A percentile compares a stretch with the other conserved stretches of the same genome.
phyloP scores from a whole-genome alignment of 2,113 vertebrate species.

The Phainopepla nitens region DNA sequence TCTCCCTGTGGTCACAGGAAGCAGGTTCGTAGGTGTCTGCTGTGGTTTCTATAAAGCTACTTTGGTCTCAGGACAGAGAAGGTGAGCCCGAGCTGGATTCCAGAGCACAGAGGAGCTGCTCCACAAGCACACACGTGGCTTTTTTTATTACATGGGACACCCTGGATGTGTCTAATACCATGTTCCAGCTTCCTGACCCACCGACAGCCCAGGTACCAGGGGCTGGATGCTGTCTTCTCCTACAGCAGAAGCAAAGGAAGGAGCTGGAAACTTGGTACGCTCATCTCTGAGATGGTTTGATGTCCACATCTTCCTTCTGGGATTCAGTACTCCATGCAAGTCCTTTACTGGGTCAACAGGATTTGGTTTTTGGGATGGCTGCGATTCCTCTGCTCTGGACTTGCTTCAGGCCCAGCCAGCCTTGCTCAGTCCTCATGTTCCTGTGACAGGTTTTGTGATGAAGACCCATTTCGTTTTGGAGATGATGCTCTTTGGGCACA shows the following conservation, averaged over 20 bases:
- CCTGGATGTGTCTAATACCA: not conserved
- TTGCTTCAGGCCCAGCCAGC: not conserved
- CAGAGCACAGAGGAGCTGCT: not conserved
- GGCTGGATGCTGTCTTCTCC: not conserved
- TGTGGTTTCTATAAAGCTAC: not conserved
- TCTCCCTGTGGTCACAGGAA: not conserved
- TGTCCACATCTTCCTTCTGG: not conserved
- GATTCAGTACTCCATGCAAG: fast-evolving
- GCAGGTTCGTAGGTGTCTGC: not conserved
- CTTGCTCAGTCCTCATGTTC: not conserved
- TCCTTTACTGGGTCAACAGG: not conserved
- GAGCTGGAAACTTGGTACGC: not conserved
- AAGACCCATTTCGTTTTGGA: not conserved
- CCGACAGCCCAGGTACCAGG: not conserved
- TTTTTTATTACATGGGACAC: not conserved
- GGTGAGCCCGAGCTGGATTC: not conserved
- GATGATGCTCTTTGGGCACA: not conserved
- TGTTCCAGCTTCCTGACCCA: not conserved
- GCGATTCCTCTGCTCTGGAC: not conserved
- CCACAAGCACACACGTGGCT: not conserved
- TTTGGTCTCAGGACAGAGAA: not conserved
- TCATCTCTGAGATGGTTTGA: not conserved
- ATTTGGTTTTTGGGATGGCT: not conserved
- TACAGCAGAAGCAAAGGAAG: not conserved
- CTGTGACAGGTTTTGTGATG: not conserved